phyloP scores from a whole-genome alignment of 2,113 vertebrate species.

The Macroglossus sobrinus region DNA sequence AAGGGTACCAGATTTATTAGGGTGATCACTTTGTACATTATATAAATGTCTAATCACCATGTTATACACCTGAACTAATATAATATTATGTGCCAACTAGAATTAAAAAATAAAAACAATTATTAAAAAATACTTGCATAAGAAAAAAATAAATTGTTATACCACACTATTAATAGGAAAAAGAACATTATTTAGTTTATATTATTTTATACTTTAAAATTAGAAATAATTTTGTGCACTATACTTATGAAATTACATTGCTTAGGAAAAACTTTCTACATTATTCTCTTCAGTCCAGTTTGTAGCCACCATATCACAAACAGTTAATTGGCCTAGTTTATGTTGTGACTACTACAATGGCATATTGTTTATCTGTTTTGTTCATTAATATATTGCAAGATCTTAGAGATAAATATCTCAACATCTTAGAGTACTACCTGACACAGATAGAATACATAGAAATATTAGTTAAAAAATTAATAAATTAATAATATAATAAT shows the following conservation, averaged over 20 bases:
- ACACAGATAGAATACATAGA: neutral
- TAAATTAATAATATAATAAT: conserved; percentile 28
- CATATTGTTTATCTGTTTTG: neutral
- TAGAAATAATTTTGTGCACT: neutral
- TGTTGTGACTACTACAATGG: neutral
- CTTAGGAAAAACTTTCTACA: neutral
- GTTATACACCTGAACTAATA: no score
- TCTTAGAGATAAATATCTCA: neutral
- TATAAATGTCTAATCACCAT: no score
- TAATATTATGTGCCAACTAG: no score
- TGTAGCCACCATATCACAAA: neutral
- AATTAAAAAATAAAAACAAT: no score
- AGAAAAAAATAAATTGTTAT: neutral
- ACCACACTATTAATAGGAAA: neutral
- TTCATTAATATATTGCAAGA: neutral
- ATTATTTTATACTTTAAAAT: neutral
- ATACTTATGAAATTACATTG: neutral
- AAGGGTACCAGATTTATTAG: no score
- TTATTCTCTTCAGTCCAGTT: neutral
- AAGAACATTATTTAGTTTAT: neutral
- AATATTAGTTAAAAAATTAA: neutral
- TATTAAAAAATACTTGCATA: no score
- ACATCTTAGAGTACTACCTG: neutral
- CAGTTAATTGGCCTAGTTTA: neutral
- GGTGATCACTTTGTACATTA: no score